Conservation (phyloP, 2,113 vertebrate species). For the Spea multiplicata region DNA sequence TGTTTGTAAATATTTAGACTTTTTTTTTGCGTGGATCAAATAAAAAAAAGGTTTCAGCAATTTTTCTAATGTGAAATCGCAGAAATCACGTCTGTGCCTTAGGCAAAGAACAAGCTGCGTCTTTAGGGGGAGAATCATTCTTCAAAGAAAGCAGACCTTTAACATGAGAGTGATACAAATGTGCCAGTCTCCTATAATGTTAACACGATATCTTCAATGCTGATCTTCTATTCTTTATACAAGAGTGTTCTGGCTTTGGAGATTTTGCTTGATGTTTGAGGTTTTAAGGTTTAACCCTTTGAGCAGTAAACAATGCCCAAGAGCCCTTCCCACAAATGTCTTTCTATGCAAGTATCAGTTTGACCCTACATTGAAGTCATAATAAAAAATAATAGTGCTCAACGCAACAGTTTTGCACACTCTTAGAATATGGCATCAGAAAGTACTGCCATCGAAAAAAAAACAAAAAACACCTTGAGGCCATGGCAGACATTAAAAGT, state of each 20-base stretch:
- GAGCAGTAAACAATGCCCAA: not conserved
- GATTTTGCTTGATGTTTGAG: not conserved
- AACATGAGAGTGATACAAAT: slow-evolving; percentile 11
- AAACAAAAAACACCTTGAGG: too few relatives aligned
- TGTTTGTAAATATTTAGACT: too few relatives aligned
- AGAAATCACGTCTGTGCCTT: slow-evolving; percentile 17
- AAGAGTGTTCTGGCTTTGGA: not conserved
- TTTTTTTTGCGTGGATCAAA: not conserved
- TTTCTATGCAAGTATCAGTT: not conserved
- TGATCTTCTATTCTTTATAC: not conserved
- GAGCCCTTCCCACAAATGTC: not conserved
- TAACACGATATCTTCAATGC: not conserved
- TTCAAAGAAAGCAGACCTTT: slow-evolving; percentile 5
- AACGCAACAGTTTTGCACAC: not conserved
- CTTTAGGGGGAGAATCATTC: slow-evolving; percentile 16
- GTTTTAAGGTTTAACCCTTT: not conserved
- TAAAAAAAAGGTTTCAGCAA: not conserved
- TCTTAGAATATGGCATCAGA: not conserved
- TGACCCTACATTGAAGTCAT: not conserved
- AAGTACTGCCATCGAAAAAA: too few relatives aligned
- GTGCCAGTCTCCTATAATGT: not conserved
- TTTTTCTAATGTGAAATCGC: slow-evolving; percentile 5
- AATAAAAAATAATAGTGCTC: not conserved
- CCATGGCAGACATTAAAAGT: not conserved
- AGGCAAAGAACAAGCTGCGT: slow-evolving; percentile 20